Percentiles rank a stretch among this genome's conserved stretches.
Conservation (phyloP, 2,113 vertebrate species). For the Gymnobelideus leadbeateri region DNA sequence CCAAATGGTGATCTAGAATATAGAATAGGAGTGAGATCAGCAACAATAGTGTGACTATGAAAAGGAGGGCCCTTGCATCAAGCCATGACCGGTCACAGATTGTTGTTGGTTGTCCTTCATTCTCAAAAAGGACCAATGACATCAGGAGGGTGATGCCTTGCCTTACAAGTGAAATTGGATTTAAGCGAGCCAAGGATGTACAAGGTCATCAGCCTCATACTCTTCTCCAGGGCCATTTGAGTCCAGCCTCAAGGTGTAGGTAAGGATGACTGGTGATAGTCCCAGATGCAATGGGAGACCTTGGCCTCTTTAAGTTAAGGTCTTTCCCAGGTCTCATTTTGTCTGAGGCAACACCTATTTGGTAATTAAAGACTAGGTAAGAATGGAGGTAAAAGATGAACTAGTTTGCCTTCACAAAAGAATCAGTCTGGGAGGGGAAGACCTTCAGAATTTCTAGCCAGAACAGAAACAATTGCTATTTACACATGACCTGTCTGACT, state of each 20-base stretch:
- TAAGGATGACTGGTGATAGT: background rate
- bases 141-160: background rate
- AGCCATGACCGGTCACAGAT: background rate
- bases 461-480: background rate
- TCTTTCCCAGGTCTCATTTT: too few species aligned
- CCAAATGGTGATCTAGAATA: background rate
- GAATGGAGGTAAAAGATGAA: background rate
- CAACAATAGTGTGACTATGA: background rate
- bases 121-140: background rate
- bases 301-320: too few species aligned
- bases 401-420: background rate
- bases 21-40: background rate
- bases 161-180: background rate
- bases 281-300: background rate
- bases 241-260: background rate
- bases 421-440: background rate
- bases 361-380: background rate
- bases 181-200: background rate
- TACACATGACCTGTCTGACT: background rate
- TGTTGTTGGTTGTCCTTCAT: background rate
- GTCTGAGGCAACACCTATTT: background rate
- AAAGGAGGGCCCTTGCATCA: background rate
- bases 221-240: background rate
- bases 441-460: background rate
- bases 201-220: too few species aligned